Evolutionary conservation across 2,888 invertebrate genomes (phyloP).

Genomic region (Stratiomys singularior): DNA sequence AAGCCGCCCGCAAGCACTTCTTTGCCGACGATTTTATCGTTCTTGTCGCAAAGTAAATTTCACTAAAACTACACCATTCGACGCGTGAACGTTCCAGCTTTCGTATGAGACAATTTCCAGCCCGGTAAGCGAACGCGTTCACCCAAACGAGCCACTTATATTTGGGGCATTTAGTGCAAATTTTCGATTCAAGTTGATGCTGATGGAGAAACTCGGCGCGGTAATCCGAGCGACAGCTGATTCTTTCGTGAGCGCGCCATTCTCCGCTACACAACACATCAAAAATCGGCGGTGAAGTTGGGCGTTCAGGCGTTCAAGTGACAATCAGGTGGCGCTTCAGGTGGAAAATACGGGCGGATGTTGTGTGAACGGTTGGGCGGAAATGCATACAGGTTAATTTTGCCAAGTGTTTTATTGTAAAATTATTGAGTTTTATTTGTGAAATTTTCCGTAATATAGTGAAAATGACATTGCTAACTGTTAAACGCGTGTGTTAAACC

Average conservation of each 20-base stretch:
- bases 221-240: conserved; percentile 56
- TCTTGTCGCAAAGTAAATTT: conserved; percentile 46
- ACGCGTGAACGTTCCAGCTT: conserved; percentile 46
- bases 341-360: conserved; percentile 21
- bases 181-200: conserved; percentile 48
- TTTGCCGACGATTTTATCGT: conserved; percentile 47
- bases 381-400: conserved; percentile 9
- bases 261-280: conserved; percentile 49
- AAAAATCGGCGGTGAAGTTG: conserved; percentile 37
- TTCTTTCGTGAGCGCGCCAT: conserved; percentile 57
- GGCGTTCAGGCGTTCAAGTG: background rate
- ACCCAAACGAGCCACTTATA: conserved; percentile 41
- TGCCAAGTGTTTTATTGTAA: no score
- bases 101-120: conserved; percentile 31
- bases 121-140: conserved; percentile 32
- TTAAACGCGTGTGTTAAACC: no score
- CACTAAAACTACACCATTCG: conserved; percentile 46
- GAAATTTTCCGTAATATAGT: no score
- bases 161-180: conserved; percentile 52
- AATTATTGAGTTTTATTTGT: no score
- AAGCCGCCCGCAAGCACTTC: conserved; percentile 49
- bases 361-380: conserved; percentile 11
- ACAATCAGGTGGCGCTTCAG: conserved; percentile 31
- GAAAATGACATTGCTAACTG: no score
- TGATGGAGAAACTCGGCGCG: conserved; percentile 51